Conservation (phyloP, 1,140 invertebrate genomes). For the Formica selysi region DNA sequence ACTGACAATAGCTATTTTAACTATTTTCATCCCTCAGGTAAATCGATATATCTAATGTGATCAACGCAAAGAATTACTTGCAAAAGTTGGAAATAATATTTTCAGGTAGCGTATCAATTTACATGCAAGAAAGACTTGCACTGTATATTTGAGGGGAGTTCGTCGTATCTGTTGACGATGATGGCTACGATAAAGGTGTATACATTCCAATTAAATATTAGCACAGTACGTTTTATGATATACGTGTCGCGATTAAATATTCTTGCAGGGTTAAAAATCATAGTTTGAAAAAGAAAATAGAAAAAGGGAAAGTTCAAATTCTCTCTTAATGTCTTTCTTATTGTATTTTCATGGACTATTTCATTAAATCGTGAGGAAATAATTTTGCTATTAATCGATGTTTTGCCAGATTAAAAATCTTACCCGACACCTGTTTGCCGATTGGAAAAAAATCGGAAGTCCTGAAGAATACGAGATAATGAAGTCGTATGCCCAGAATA, state of each 20-base stretch:
- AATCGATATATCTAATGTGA: neutral
- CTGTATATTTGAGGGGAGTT: conserved; percentile 11
- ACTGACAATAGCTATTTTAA: neutral
- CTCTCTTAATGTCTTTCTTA: neutral
- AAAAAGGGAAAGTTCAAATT: neutral
- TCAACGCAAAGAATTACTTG: neutral
- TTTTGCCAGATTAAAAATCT: conserved; percentile 20
- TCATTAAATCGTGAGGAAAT: neutral
- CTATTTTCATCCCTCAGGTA: conserved; percentile 25
- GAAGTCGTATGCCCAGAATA: conserved; percentile 6
- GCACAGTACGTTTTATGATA: neutral
- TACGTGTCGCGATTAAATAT: neutral
- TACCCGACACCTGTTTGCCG: conserved; percentile 3
- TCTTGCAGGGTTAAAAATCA: neutral
- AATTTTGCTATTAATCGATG: neutral
- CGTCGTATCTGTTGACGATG: neutral
- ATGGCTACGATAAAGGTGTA: neutral
- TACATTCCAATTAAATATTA: neutral
- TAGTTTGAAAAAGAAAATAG: neutral
- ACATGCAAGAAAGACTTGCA: neutral
- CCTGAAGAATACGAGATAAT: conserved; percentile 12
- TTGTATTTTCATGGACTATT: neutral
- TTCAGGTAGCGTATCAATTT: conserved; percentile 20
- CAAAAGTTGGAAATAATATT: neutral
- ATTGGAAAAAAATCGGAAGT: conserved; percentile 8